Evolutionary conservation across 2,113 vertebrate genomes (phyloP).

Genomic region (Poicephalus gulielmi): DNA sequence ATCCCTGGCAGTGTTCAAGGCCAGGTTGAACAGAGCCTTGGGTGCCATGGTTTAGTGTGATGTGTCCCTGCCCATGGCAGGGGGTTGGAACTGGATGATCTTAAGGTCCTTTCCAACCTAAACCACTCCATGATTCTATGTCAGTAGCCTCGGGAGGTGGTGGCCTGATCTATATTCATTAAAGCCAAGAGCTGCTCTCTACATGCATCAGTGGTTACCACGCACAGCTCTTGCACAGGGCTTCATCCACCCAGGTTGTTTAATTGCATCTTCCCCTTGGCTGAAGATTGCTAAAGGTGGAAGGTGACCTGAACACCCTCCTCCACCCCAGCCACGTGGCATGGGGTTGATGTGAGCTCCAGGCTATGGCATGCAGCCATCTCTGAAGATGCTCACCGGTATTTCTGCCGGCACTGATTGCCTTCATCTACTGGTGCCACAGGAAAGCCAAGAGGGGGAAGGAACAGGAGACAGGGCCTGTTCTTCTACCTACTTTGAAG

Average conservation of each 20-base stretch:
- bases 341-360: background rate
- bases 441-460: background rate
- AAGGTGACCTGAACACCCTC: background rate
- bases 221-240: background rate
- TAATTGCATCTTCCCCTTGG: background rate
- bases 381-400: background rate
- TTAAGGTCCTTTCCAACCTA: background rate
- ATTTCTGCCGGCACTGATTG: background rate
- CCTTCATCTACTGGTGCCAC: background rate
- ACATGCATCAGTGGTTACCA: background rate
- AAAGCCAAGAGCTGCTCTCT: background rate
- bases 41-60: background rate
- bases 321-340: background rate
- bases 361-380: background rate
- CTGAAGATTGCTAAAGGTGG: background rate
- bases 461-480: background rate
- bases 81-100: background rate
- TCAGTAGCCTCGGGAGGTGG: background rate
- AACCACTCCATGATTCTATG: background rate
- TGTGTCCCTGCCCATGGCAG: background rate
- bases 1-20: too few species aligned
- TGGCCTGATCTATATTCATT: background rate
- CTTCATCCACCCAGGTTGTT: background rate
- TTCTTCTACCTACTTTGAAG: background rate
- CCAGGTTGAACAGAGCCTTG: too few species aligned